phyloP scores from a whole-genome alignment of 2,797 vertebrate species.

The Cichlasoma orientale region DNA sequence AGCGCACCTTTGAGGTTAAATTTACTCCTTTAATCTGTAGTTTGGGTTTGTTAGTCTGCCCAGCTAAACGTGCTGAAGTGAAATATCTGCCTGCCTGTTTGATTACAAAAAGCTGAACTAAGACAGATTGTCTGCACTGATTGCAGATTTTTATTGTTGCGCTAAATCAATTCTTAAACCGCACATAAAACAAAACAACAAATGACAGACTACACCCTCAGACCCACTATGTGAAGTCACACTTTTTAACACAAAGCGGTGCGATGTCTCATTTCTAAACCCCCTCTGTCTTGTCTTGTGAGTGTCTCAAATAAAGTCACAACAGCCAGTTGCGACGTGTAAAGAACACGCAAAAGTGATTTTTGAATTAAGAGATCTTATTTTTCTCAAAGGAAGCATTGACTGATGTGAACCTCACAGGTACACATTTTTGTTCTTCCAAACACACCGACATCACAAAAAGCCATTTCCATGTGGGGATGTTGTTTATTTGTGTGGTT shows the following conservation, averaged over 20 bases:
- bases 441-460: not conserved
- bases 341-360: not conserved
- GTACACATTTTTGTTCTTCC: accelerated
- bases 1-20: not conserved
- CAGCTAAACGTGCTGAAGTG: not conserved
- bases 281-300: accelerated
- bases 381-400: not conserved
- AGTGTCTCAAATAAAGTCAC: not conserved
- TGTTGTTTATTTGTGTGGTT: not conserved
- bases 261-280: not conserved
- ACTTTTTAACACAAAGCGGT: not conserved
- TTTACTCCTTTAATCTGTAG: not conserved
- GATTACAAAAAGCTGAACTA: not conserved
- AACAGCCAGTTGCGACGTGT: not conserved
- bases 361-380: not conserved
- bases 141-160: not conserved
- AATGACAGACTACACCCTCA: not conserved
- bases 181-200: not conserved
- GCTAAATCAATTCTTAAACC: slow-evolving; percentile 5
- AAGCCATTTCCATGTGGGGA: not conserved
- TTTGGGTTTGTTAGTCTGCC: not conserved
- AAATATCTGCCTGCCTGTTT: not conserved
- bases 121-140: not conserved
- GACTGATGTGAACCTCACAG: too few species aligned
- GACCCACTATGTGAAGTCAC: not conserved